phyloP scores from a whole-genome alignment of 2,888 invertebrate species.

The Tachina lurida region DNA sequence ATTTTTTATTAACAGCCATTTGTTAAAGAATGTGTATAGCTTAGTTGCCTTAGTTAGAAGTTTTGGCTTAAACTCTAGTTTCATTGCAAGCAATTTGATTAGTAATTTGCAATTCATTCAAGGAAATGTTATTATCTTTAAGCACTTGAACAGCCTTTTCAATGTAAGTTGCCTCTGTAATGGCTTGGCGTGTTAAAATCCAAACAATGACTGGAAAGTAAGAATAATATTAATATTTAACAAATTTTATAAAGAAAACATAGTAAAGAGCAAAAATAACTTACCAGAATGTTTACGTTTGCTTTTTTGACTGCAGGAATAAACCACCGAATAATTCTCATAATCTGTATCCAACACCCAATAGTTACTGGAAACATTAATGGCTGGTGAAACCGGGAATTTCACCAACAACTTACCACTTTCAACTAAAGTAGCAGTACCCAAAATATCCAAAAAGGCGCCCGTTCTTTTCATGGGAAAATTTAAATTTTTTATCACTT shows the following conservation, averaged over 20 bases:
- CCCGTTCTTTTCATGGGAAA: conserved; percentile 50
- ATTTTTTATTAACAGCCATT: too few species aligned
- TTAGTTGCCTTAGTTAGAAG: neutral
- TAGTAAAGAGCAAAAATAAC: conserved; percentile 59
- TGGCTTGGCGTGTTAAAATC: conserved; percentile 74
- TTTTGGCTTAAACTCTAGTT: neutral
- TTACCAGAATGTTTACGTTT: conserved; percentile 66
- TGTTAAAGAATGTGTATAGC: too few species aligned
- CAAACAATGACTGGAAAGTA: conserved; percentile 70
- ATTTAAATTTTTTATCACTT: neutral
- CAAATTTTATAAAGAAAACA: too few species aligned
- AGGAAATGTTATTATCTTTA: conserved; percentile 60
- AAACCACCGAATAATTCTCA: conserved; percentile 84
- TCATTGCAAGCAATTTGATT: conserved; percentile 69
- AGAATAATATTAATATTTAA: conserved; percentile 37
- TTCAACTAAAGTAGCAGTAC: conserved; percentile 63
- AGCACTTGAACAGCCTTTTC: conserved; percentile 63
- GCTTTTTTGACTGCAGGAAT: conserved; percentile 83
- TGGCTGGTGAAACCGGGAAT: conserved; percentile 64
- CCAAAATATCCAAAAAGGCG: conserved; percentile 56
- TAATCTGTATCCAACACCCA: conserved; percentile 86
- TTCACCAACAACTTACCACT: conserved; percentile 71
- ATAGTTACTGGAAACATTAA: conserved; percentile 78
- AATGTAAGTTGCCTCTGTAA: conserved; percentile 60
- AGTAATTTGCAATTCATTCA: conserved; percentile 63